Evolutionary conservation across 2,797 vertebrate species (phyloP).

Genomic region (Scolopax rusticola): DNA sequence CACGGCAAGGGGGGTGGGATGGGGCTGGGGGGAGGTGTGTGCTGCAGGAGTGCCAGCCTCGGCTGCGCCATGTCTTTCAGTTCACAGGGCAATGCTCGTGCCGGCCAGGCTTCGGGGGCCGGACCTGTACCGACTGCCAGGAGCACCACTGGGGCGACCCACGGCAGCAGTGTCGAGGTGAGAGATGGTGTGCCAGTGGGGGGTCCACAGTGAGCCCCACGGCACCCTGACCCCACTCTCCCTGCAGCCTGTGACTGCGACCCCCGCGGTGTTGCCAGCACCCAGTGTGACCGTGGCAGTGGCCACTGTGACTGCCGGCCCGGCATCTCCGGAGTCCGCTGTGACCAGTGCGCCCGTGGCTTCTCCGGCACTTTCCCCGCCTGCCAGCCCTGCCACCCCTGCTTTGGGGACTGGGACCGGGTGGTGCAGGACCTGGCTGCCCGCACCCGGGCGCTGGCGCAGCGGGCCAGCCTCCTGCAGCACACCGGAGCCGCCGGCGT

Average conservation of each 20-base stretch:
- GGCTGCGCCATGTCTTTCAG: slow-evolving; percentile 50
- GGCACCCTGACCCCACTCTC: neutral
- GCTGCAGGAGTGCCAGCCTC: neutral
- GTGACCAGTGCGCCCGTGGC: slow-evolving; percentile 95
- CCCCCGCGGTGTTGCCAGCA: slow-evolving; percentile 85
- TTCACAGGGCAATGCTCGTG: slow-evolving; percentile 96
- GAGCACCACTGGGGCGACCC: slow-evolving; percentile 97
- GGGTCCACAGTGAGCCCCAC: rapidly evolving
- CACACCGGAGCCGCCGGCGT: slow-evolving; percentile 88
- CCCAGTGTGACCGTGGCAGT: slow-evolving; percentile 89
- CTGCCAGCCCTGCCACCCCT: slow-evolving; percentile 94
- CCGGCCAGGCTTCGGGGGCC: slow-evolving; percentile 91
- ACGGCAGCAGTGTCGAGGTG: slow-evolving; percentile 89
- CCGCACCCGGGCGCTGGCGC: slow-evolving; percentile 83
- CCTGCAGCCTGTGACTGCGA: slow-evolving; percentile 92
- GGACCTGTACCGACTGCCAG: slow-evolving; percentile 91
- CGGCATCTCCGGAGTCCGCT: slow-evolving; percentile 93
- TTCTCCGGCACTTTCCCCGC: slow-evolving; percentile 91
- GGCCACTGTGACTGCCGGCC: slow-evolving; percentile 94
- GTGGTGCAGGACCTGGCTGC: slow-evolving; percentile 93
- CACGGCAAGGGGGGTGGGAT: rapidly evolving
- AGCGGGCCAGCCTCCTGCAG: slow-evolving; percentile 87
- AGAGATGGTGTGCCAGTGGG: neutral
- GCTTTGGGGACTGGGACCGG: slow-evolving; percentile 98
- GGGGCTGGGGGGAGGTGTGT: too few relatives aligned